phyloP scores from a whole-genome alignment of 2,113 vertebrate genomes.

The Gymnobelideus leadbeateri region DNA sequence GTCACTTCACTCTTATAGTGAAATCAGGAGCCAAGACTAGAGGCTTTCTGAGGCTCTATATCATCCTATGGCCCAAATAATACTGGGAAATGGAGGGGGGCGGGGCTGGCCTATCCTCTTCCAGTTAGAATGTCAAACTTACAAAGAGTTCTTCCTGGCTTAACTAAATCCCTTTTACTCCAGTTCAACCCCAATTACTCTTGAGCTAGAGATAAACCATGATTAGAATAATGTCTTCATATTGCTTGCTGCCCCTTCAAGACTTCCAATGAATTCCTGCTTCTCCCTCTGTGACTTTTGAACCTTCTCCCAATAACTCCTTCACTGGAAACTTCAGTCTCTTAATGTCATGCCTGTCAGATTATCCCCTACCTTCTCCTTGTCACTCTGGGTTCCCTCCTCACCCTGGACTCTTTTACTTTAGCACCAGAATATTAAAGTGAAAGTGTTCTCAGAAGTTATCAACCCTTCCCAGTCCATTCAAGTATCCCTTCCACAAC shows the following conservation, averaged over 20 bases:
- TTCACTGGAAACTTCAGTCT: neutral
- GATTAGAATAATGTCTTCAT: neutral
- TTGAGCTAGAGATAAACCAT: neutral
- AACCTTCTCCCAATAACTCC: neutral
- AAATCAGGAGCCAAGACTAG: neutral
- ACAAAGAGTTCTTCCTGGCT: neutral
- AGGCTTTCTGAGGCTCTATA: neutral
- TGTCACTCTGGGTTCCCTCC: neutral
- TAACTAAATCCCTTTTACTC: neutral
- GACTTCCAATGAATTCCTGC: neutral
- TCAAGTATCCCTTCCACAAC: neutral
- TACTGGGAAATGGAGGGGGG: neutral
- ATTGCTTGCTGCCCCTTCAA: neutral
- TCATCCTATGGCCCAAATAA: neutral
- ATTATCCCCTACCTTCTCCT: neutral
- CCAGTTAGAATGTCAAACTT: neutral
- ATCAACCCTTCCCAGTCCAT: neutral
- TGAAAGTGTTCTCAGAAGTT: neutral
- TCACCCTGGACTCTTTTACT: neutral
- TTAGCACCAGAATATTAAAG: neutral
- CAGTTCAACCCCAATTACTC: neutral
- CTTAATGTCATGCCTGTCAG: neutral
- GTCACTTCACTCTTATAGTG: neutral
- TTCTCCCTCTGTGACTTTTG: neutral
- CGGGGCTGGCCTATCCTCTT: neutral